Percentiles rank a stretch among this genome's conserved stretches.
phyloP scores from a whole-genome alignment of 1,140 invertebrate species.

The Nasonia giraulti region DNA sequence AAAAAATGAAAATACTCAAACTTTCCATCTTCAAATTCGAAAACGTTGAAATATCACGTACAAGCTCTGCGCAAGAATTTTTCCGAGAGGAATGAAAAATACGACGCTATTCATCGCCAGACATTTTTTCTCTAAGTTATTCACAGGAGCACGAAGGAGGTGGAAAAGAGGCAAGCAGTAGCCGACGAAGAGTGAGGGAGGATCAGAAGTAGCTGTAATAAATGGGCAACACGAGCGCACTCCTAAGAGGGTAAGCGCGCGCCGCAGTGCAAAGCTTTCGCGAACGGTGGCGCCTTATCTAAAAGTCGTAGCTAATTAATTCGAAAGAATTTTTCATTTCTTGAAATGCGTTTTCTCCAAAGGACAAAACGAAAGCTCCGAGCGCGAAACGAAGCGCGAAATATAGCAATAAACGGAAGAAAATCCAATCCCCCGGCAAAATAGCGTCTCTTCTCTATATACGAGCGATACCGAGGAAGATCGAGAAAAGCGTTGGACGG shows the following conservation, averaged over 20 bases:
- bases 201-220: not conserved
- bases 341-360: no score
- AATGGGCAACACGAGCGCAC: not conserved
- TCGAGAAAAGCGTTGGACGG: no score
- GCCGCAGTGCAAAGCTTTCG: no score
- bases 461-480: no score
- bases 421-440: no score
- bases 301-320: no score
- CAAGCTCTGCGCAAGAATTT: not conserved
- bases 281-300: no score
- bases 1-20: no score
- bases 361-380: not conserved
- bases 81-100: not conserved
- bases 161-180: not conserved
- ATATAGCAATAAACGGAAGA: no score
- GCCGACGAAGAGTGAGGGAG: not conserved
- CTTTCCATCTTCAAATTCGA: not conserved
- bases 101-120: not conserved
- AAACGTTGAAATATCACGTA: not conserved
- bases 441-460: no score
- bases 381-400: not conserved
- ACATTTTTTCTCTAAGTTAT: not conserved
- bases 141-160: not conserved
- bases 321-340: no score
- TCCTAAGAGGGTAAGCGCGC: not conserved